A percentile compares a stretch with the other conserved stretches of the same genome.
phyloP scores from a whole-genome alignment of 2,888 invertebrate genomes.

The Diplolepis rosae region DNA sequence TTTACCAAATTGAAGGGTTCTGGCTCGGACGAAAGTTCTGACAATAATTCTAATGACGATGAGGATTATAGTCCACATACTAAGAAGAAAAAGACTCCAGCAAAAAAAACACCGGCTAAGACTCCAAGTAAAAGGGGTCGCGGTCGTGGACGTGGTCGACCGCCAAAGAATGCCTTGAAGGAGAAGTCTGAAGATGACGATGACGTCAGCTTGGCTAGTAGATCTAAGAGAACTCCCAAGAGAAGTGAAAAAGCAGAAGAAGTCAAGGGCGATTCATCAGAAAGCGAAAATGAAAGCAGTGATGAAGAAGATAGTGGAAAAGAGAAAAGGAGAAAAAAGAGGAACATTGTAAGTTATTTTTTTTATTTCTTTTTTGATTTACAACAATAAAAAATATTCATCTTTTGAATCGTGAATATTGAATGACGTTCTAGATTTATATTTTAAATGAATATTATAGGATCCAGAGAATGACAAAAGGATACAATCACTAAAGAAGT shows the following conservation, averaged over 20 bases:
- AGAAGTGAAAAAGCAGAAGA: slow-evolving; percentile 45
- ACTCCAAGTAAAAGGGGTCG: slow-evolving; percentile 52
- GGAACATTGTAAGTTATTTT: slow-evolving; percentile 39
- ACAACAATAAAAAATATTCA: not conserved
- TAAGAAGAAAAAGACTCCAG: slow-evolving; percentile 55
- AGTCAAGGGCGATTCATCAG: slow-evolving; percentile 43
- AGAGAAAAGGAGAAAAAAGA: slow-evolving; percentile 42
- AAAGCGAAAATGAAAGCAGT: slow-evolving; percentile 47
- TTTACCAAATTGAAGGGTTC: slow-evolving; percentile 53
- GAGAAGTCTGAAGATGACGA: slow-evolving; percentile 51
- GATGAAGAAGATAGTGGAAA: slow-evolving; percentile 44
- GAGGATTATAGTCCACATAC: slow-evolving; percentile 66
- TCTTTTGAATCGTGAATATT: not conserved
- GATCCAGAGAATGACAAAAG: slow-evolving; percentile 42
- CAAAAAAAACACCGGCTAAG: slow-evolving; percentile 51
- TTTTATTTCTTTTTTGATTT: slow-evolving; percentile 10
- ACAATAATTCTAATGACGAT: slow-evolving; percentile 61
- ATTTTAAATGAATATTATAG: not conserved
- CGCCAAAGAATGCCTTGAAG: slow-evolving; percentile 41
- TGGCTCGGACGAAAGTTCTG: slow-evolving; percentile 60
- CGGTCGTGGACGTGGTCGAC: slow-evolving; percentile 50
- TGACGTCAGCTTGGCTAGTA: slow-evolving; percentile 43
- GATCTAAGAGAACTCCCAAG: slow-evolving; percentile 40
- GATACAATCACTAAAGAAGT: slow-evolving; percentile 61
- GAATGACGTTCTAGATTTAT: not conserved